Base-by-base conservation (phyloP, 23 tunicate species). In the Corella eumyota region DNA sequence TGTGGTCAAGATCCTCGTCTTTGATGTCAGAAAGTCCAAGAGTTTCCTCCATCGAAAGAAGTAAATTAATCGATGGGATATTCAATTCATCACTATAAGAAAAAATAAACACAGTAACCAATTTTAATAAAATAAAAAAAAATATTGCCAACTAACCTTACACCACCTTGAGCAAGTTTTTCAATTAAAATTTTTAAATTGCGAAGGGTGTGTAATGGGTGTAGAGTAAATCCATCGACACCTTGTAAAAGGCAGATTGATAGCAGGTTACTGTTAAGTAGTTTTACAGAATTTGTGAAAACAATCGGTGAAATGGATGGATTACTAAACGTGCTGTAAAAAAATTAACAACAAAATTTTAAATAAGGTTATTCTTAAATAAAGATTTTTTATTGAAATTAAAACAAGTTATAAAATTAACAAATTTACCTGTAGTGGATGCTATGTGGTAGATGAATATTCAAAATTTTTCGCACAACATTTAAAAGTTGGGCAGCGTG, bases 181-280 rank as follows among this genome's bases (percentile, higher is more conserved):
- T 62, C 84, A 9, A 71, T 58, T 24, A 65, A 47, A 29, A 68
- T 76, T 50, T 75, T 78, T 6, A 84, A 45, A 50, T 84, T 84
- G 28, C 77, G 38, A 40, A 84, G 60, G 26, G 94, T 84, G 45
- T 75, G 83, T 25, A 84, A 32, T 4, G 94, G 94, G 64, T 84
- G 72, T 30, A 84, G 29, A 13, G 73, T 36, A 30, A 46, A 58
- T 1, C 73, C 67, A 48, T 75, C 73, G 2, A 75, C 82, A 13
- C 82, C 82, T 66, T 75, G 82, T 32, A 58, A 58, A 33, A 75
- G 45, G 37, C 82, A 75, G 11, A 75, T 25, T 1, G 56, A 31
- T 35, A 75, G 48, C 1, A 75, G 35, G 49, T 75, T 75, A 68
- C 82, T 67, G 60, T 75, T 75, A 6, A 75, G 60, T 21, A 75